These are phyloP conservation scores for Enhydra lutris DNA, from an alignment of 2,113 vertebrate species.

Conservation along the genomic window DNA sequence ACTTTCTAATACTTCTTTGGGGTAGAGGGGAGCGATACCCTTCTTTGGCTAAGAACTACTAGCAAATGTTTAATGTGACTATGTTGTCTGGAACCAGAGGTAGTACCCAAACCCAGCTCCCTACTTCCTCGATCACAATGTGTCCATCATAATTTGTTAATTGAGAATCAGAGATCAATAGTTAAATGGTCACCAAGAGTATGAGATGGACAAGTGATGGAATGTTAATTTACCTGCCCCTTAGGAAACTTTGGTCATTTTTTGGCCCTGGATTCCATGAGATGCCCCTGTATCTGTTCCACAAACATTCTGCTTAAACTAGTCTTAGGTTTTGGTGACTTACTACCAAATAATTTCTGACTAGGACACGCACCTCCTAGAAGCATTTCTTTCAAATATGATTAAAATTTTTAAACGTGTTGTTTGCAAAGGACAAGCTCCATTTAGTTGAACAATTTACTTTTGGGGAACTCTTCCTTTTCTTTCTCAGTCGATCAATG, in stretches of 20 bases:
- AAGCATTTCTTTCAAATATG: slow-evolving; percentile 49
- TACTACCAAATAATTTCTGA: slow-evolving; percentile 47
- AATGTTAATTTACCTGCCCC: background rate
- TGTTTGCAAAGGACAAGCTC: slow-evolving; percentile 11
- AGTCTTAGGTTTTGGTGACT: background rate
- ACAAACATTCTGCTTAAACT: background rate
- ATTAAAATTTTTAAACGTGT: slow-evolving; percentile 33
- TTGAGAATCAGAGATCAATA: background rate
- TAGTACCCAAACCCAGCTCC: background rate
- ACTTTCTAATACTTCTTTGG: background rate
- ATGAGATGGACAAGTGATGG: background rate
- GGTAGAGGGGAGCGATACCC: background rate
- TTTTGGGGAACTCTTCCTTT: background rate
- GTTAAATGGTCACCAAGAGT: background rate
- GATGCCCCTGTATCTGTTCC: background rate
- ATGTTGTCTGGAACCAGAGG: background rate
- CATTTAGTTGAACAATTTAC: background rate
- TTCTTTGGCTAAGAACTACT: background rate
- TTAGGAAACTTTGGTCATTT: background rate
- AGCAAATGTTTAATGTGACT: background rate
- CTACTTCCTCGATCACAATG: background rate
- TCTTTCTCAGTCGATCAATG: background rate
- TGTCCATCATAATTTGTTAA: background rate
- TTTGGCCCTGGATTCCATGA: background rate
- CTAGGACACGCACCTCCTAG: background rate